Evolutionary conservation across 2,113 vertebrate species (phyloP).

Genomic region (Orthochromis indermauri): DNA sequence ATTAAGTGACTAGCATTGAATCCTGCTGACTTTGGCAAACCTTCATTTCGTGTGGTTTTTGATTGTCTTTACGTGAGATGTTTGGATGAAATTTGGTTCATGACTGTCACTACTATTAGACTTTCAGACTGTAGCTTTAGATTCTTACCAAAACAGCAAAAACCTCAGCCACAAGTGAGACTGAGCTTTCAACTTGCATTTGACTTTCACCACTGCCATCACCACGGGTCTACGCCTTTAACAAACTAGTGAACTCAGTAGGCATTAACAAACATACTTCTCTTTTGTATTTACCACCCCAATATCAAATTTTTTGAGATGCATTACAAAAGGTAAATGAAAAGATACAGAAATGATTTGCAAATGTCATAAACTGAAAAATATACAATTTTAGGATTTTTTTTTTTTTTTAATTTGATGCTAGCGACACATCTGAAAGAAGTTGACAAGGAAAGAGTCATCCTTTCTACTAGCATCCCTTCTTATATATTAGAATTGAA

Average conservation of each 20-base stretch:
- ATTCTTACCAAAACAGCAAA: background rate
- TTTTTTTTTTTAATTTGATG: background rate
- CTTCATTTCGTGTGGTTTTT: background rate
- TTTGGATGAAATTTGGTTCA: background rate
- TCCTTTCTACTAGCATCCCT: background rate
- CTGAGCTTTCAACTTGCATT: too few species aligned
- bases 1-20: background rate
- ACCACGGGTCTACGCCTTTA: accelerated
- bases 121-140: background rate
- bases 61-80: background rate
- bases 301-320: background rate
- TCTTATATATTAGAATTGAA: background rate
- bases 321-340: background rate
- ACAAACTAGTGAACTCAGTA: background rate
- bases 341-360: background rate
- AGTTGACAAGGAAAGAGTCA: background rate
- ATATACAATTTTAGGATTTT: background rate
- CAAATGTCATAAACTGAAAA: background rate
- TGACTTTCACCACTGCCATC: too few species aligned
- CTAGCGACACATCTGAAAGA: background rate
- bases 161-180: background rate
- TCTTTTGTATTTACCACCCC: background rate
- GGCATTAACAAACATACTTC: background rate
- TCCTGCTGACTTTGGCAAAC: background rate
- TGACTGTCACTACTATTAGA: background rate